Evolutionary conservation across 2,888 invertebrate genomes (phyloP), one percentile per base, ranked within the genome.

Genomic region (Dasypogon diadema): DNA sequence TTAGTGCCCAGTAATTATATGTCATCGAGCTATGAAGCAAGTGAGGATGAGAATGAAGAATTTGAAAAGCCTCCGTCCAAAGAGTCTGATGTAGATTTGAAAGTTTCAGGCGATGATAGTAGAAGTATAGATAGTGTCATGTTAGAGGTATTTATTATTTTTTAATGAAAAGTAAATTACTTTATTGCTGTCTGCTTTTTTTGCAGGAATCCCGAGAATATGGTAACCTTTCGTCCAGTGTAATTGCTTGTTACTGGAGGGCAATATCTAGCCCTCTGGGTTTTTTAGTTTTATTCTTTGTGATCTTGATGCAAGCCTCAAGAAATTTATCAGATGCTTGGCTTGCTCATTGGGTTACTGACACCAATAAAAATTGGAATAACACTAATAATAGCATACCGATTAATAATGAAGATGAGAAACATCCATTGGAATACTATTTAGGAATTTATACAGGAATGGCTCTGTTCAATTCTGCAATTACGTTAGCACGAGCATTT

Each of bases 271-370:
- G 88, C 68, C 88, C 91, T 72, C 86, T 98, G 16, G 90, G 92
- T 0, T 81, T 90, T 0, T 83, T 88, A 0, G 91, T 94, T 76
- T 83, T 98, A 12, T 74, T 94, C 0, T 91, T 94, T 0, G 88
- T 99, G 73, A 81, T 93, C 34, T 86, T 94, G 1, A 98, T 98
- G 98, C 98, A 99, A 84, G 88, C 91, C 3, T 94, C 97, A 0
- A 91, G 95, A 81, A 99, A 98, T 85, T 87, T 93, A 76, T 94
- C 94, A 4, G 99, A 99, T 87, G 91, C 95, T 83, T 98, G 98
- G 97, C 88, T 99, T 26, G 94, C 98, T 0, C 92, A 92, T 84
- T 8, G 22, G 2, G 18, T 21, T 24, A 42, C 16, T 12, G 14
- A 34, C 22, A 37, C 65, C 10, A 46, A n/a, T 12, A 42, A 10